These are phyloP conservation scores for Heliconius eleuchia DNA, from an alignment of 1,140 invertebrate species.

Conservation along the genomic window DNA sequence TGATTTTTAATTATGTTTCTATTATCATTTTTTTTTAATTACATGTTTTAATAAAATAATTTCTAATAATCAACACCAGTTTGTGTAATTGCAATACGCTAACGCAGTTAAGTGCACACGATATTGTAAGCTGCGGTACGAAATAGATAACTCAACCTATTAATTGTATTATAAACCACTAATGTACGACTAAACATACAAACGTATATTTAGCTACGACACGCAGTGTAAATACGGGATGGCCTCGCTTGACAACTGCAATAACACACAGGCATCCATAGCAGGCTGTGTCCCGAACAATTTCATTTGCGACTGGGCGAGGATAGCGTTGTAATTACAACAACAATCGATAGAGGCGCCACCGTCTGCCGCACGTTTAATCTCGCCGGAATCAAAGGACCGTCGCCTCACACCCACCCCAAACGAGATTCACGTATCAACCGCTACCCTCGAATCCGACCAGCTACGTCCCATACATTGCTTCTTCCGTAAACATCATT, in stretches of 20 bases:
- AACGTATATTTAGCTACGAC: constrained; percentile 35
- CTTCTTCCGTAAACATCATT: constrained; percentile 7
- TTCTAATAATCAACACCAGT: not conserved
- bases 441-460: constrained; percentile 39
- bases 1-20: not conserved
- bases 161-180: constrained; percentile 37
- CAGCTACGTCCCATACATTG: constrained; percentile 45
- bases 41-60: not conserved
- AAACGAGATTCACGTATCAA: constrained; percentile 57
- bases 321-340: constrained; percentile 81
- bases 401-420: constrained; percentile 73
- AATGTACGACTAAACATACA: constrained; percentile 38
- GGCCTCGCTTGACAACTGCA: constrained; percentile 56
- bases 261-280: constrained; percentile 72
- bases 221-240: constrained; percentile 44
- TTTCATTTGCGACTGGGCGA: constrained; percentile 81
- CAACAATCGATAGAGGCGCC: constrained; percentile 81
- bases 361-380: constrained; percentile 81
- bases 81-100: not conserved
- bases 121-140: constrained; percentile 17
- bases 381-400: constrained; percentile 81
- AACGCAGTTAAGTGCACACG: constrained; percentile 14
- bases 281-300: constrained; percentile 78
- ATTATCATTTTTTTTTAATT: not conserved
- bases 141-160: constrained; percentile 28